These are phyloP conservation scores for Naja naja DNA, from an alignment of 2,113 vertebrate genomes.

Conservation along the genomic window DNA sequence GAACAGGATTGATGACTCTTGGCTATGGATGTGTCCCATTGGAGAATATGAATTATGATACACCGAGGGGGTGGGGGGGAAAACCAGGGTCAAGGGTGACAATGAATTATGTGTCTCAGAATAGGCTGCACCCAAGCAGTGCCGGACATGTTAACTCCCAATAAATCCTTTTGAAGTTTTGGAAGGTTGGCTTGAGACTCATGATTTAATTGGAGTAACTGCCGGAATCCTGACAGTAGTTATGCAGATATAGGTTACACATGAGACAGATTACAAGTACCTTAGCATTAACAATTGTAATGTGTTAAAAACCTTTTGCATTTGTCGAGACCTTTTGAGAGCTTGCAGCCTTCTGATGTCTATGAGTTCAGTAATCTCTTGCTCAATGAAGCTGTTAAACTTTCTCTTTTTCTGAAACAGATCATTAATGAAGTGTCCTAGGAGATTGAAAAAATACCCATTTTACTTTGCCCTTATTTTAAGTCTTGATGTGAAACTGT, in stretches of 20 bases:
- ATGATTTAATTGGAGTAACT: too few relatives aligned
- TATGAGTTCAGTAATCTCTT: not conserved
- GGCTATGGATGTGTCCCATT: too few relatives aligned
- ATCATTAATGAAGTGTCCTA: not conserved
- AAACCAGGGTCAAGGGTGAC: too few relatives aligned
- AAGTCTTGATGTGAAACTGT: not conserved
- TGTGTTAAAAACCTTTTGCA: not conserved
- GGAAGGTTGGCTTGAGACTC: too few relatives aligned
- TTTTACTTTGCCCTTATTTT: not conserved
- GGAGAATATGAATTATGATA: too few relatives aligned
- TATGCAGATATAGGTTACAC: not conserved
- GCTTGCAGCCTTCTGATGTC: not conserved
- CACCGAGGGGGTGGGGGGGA: too few relatives aligned
- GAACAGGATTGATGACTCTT: too few relatives aligned
- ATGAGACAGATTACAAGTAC: not conserved
- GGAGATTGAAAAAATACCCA: not conserved
- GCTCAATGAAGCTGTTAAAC: not conserved
- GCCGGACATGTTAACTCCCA: too few relatives aligned
- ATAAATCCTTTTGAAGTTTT: too few relatives aligned
- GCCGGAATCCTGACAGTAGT: not conserved
- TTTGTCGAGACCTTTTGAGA: not conserved
- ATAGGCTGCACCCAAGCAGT: too few relatives aligned
- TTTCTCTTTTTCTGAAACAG: not conserved
- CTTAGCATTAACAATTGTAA: not conserved
- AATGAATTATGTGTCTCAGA: too few relatives aligned